Base-by-base conservation (phyloP, 2,888 invertebrate species). In the Sesamia inferens region DNA sequence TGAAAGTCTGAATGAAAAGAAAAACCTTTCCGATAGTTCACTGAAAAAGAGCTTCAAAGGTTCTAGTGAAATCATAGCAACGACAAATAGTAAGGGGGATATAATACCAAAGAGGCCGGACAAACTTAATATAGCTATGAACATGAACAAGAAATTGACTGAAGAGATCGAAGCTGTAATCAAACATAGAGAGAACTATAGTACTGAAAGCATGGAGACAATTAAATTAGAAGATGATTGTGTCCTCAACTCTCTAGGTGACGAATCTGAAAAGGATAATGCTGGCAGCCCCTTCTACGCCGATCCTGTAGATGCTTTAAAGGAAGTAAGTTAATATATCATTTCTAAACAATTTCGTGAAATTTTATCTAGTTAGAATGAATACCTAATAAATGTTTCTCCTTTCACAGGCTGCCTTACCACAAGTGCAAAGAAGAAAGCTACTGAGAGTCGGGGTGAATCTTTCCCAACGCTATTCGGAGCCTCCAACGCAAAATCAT, bases 251-350 rank as follows among this genome's bases (percentile, higher is more conserved):
- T 87, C 89, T 42, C 89, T 91, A 69, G 91, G 89, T 61, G 93
- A 93, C 59, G 93, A 94, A 68, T 92, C 93, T 68, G 96, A 96
- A 79, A 94, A 96, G 79, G 96, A 96, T 78, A 98, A 98, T 84
- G 97, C 98, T 90, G 97, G 97, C 19, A 98, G 98, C 91, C 98
- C 98, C 1, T 98, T 98, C 90, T 99, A 99, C 90, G 98, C 98
- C 4, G 98, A 99, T 93, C 99, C 99, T 47, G 98, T 98, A 16
- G 99, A 99, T 94, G 97, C 98, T 44, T 96, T 98, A 72, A 97
- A 97, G 89, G 97, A 97, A 90, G 96, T 96, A 90, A 87, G 90
- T 59, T 19, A 19, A 19, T 59, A 19, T 59, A 19, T 19, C 3
- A 13, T 31, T 39, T 59, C 6, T 39, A 39, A 59, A 39, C 5